Evolutionary conservation across 2,888 invertebrate species (phyloP).

Genomic region (Exephanes ischioxanthus): DNA sequence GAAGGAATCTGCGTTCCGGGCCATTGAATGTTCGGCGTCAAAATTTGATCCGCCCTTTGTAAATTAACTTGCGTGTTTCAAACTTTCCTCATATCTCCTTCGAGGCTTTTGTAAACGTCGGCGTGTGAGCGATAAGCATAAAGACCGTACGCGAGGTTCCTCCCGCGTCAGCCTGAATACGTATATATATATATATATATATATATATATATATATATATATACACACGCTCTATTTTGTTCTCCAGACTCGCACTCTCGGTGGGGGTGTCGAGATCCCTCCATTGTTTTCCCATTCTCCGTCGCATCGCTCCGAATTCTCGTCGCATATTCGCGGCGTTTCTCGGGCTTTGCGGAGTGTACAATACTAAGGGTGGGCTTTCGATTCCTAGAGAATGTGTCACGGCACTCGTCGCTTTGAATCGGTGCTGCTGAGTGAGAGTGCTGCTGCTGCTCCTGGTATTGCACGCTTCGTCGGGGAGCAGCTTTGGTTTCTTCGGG

Average conservation of each 20-base stretch:
- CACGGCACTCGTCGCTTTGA: slow-evolving; percentile 56
- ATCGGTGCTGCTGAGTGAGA: slow-evolving; percentile 15
- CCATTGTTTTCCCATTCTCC: slow-evolving; percentile 29
- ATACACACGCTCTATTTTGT: slow-evolving; percentile 8
- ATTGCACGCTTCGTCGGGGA: slow-evolving; percentile 32
- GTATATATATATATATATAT: too few relatives aligned
- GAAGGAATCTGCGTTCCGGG: too few relatives aligned
- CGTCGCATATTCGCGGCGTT: slow-evolving; percentile 41
- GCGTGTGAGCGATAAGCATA: slow-evolving; percentile 13
- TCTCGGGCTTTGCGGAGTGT: slow-evolving; percentile 48
- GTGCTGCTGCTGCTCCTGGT: background rate
- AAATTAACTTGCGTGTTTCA: background rate
- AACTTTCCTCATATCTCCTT: slow-evolving; percentile 12
- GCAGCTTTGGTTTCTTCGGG: slow-evolving; percentile 54
- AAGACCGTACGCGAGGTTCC: background rate
- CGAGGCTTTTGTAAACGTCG: slow-evolving; percentile 7
- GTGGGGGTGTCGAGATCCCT: slow-evolving; percentile 42
- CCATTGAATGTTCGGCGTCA: background rate
- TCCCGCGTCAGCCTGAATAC: background rate
- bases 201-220: too few relatives aligned
- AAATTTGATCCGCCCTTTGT: background rate
- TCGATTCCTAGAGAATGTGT: slow-evolving; percentile 64
- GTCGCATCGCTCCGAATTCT: slow-evolving; percentile 6
- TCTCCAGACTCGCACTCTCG: slow-evolving; percentile 24
- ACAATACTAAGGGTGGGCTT: slow-evolving; percentile 43